Percentiles rank a stretch among this genome's conserved stretches.
Conservation (phyloP, 2,888 invertebrate species). For the Andrena chrysosceles region DNA sequence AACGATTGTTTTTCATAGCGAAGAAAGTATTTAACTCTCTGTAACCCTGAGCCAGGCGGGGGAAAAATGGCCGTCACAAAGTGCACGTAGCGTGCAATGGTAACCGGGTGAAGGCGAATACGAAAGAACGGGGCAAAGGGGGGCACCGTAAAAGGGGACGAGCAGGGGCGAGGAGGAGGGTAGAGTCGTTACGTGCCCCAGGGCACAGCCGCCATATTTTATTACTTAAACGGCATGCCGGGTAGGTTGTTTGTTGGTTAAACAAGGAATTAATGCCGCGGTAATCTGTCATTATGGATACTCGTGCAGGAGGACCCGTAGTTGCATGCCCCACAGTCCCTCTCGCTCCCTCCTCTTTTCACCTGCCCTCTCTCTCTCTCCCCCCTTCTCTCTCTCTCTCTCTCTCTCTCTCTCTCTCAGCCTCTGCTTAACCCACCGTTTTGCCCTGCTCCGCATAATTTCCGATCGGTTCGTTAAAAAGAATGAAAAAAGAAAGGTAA, state of each 20-base stretch:
- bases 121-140: conserved; percentile 27
- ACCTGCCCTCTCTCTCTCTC: conserved; percentile 32
- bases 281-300: conserved; percentile 80
- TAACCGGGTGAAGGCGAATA: conserved; percentile 39
- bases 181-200: conserved; percentile 63
- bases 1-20: no score
- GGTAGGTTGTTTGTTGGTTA: conserved; percentile 80
- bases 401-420: conserved; percentile 12
- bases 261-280: conserved; percentile 80
- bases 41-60: not conserved
- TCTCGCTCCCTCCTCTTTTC: conserved; percentile 29
- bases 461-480: conserved; percentile 49
- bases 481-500: not conserved
- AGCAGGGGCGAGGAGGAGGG: conserved; percentile 45
- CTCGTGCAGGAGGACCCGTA: conserved; percentile 71
- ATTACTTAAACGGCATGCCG: conserved; percentile 80
- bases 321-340: conserved; percentile 60
- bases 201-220: conserved; percentile 78
- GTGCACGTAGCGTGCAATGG: conserved; percentile 50
- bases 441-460: conserved; percentile 51
- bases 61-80: conserved; percentile 43
- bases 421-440: conserved; percentile 15
- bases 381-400: conserved; percentile 22
- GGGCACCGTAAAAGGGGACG: conserved; percentile 44
- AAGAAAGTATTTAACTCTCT: no score